These are phyloP conservation scores for Drosophila neoperkinsi DNA, from an alignment of 2,888 invertebrate genomes.

Conservation along the genomic window DNA sequence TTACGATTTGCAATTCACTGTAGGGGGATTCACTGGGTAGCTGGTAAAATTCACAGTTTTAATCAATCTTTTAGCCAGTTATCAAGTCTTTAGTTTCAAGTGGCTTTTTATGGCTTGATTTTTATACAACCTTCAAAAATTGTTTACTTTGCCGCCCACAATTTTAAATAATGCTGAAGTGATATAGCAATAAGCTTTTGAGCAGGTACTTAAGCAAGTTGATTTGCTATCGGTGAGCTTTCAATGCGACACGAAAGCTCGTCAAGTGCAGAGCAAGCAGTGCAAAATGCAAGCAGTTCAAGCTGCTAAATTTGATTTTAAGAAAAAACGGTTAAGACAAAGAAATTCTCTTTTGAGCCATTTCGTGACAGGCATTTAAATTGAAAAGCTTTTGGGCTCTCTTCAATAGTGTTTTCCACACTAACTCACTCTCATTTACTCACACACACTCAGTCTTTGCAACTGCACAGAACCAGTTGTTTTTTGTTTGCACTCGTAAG, in stretches of 20 bases:
- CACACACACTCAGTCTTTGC: too few species aligned
- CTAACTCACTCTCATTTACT: neutral
- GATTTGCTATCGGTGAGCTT: constrained; percentile 6
- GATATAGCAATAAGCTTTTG: constrained; percentile 12
- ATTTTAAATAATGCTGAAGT: neutral
- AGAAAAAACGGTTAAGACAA: neutral
- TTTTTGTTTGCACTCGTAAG: constrained; percentile 17
- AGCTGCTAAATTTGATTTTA: constrained; percentile 8
- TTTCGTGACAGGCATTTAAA: neutral
- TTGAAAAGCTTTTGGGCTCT: neutral
- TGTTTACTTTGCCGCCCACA: neutral
- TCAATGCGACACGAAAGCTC: neutral
- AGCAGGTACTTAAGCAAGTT: neutral
- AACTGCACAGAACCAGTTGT: neutral
- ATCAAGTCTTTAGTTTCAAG: constrained; percentile 5
- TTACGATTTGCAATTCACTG: neutral
- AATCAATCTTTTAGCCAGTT: neutral
- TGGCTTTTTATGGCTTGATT: neutral
- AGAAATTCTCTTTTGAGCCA: neutral
- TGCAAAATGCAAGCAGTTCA: constrained; percentile 11
- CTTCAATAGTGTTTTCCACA: neutral
- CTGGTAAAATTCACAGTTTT: constrained; percentile 30
- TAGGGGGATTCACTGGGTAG: constrained; percentile 53
- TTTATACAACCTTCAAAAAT: neutral
- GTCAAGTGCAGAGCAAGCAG: constrained; percentile 23